Conservation (phyloP, 2,797 vertebrate genomes). For the Staurois parvus region DNA sequence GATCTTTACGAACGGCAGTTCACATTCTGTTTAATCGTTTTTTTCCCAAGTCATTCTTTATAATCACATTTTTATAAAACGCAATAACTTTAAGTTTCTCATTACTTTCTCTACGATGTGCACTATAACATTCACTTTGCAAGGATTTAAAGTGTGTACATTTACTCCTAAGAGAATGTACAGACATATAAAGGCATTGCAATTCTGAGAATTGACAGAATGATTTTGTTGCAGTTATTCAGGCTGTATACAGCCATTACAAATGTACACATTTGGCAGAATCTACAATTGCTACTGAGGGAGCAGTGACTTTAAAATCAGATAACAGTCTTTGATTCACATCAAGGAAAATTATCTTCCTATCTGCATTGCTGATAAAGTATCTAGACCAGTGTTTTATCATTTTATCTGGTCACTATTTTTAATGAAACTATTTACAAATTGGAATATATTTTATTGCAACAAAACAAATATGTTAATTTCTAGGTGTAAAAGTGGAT, state of each 20-base stretch:
- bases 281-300: neutral
- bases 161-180: neutral
- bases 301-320: slow-evolving; percentile 4
- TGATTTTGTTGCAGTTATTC: slow-evolving; percentile 19
- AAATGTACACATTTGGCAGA: neutral
- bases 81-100: slow-evolving; percentile 44
- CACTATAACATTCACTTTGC: slow-evolving; percentile 46
- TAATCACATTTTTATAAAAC: slow-evolving; percentile 56
- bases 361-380: too few relatives aligned
- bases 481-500: too few relatives aligned
- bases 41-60: slow-evolving; percentile 42
- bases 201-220: neutral
- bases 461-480: too few relatives aligned
- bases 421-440: too few relatives aligned
- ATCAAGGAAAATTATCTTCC: neutral
- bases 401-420: too few relatives aligned
- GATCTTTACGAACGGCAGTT: slow-evolving; percentile 31
- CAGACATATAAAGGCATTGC: slow-evolving; percentile 36
- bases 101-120: slow-evolving; percentile 46
- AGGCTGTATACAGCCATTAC: slow-evolving; percentile 1
- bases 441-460: too few relatives aligned
- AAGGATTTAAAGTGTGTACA: slow-evolving; percentile 29
- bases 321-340: neutral
- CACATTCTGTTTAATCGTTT: slow-evolving; percentile 54
- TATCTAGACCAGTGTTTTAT: too few relatives aligned